Conservation (phyloP, 2,797 vertebrate genomes). For the Discoglossus pictus region DNA sequence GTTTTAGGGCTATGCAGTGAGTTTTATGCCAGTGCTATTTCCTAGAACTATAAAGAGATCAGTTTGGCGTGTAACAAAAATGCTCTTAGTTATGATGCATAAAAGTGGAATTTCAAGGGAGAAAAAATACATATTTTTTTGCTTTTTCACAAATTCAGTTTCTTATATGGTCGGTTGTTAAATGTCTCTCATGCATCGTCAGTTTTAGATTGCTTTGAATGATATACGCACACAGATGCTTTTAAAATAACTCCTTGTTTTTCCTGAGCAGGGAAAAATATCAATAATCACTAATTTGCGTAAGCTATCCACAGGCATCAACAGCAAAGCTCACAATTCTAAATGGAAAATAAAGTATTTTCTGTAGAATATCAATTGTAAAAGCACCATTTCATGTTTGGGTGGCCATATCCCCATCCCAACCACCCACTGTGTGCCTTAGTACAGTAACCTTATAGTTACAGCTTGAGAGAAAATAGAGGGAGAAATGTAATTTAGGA, state of each 20-base stretch:
- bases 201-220: slow-evolving; percentile 29
- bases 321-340: slow-evolving; percentile 42
- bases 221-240: slow-evolving; percentile 45
- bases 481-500: slow-evolving; percentile 7
- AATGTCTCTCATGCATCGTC: slow-evolving; percentile 27
- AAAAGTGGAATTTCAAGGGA: too few species aligned
- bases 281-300: slow-evolving; percentile 52
- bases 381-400: slow-evolving; percentile 50
- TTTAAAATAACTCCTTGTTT: slow-evolving; percentile 52
- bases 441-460: slow-evolving; percentile 24
- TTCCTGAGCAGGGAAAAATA: slow-evolving; percentile 48
- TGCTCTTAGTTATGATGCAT: too few species aligned
- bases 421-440: slow-evolving; percentile 42
- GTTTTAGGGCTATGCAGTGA: too few species aligned
- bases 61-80: too few species aligned
- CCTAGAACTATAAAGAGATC: too few species aligned
- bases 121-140: too few species aligned
- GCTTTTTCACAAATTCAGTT: too few species aligned
- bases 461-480: slow-evolving; percentile 15
- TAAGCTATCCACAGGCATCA: slow-evolving; percentile 51
- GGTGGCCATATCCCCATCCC: slow-evolving; percentile 32
- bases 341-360: slow-evolving; percentile 52
- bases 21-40: too few species aligned
- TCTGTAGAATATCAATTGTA: slow-evolving; percentile 49
- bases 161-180: slow-evolving; percentile 23